Percentiles rank a stretch among this genome's conserved stretches.
phyloP scores from a whole-genome alignment of 2,113 vertebrate genomes.

The Catharus bicknelli region DNA sequence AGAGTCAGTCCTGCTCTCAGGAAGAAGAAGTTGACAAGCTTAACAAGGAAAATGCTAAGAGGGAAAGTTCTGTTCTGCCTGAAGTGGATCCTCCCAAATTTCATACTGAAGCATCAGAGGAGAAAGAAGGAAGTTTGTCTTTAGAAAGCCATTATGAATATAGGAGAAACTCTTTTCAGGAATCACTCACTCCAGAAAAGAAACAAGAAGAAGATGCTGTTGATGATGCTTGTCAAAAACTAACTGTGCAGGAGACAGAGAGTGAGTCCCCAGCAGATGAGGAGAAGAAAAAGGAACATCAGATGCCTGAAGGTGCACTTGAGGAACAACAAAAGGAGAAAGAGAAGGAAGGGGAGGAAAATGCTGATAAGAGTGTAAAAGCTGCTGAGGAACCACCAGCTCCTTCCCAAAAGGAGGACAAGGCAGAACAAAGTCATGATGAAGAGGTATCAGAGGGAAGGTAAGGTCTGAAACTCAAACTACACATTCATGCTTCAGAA shows the following conservation, averaged over 20 bases:
- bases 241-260: background rate
- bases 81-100: constrained; percentile 3
- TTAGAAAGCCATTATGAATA: background rate
- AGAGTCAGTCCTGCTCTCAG: constrained; percentile 70
- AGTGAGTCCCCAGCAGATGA: background rate
- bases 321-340: background rate
- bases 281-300: background rate
- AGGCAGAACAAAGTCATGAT: constrained; percentile 5
- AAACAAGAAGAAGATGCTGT: background rate
- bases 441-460: constrained; percentile 10
- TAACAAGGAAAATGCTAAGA: constrained; percentile 83
- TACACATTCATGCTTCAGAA: background rate
- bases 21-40: constrained; percentile 79
- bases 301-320: background rate
- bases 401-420: background rate
- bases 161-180: constrained; percentile 8
- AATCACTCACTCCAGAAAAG: background rate
- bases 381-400: background rate
- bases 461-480: constrained; percentile 22
- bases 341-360: background rate
- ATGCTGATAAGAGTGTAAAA: background rate
- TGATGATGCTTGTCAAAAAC: background rate
- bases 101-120: background rate
- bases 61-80: constrained; percentile 52
- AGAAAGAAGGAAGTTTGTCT: background rate